A percentile compares a stretch with the other conserved stretches of the same genome.
Evolutionary conservation across 37 sponge, comb jelly and placozoan genomes (phyloP).

Genomic region (Halisarca cf. caerulea): DNA sequence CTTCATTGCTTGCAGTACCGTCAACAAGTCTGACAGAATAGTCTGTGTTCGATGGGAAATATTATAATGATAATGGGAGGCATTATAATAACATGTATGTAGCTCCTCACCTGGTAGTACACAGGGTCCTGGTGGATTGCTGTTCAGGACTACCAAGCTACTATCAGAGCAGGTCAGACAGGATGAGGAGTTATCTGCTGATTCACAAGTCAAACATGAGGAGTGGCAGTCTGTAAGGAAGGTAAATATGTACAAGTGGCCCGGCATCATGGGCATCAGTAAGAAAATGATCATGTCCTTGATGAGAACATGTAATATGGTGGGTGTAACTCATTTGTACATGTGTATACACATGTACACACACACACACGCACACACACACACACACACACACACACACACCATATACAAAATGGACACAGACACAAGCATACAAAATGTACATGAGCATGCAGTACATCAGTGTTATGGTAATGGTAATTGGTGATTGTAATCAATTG

Average conservation of each 20-base stretch:
- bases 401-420: too few relatives aligned
- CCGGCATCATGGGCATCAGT: too few relatives aligned
- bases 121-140: neutral
- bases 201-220: neutral
- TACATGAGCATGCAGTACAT: too few relatives aligned
- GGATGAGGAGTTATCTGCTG: neutral
- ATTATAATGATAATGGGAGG: neutral
- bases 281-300: too few relatives aligned
- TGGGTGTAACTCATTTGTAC: too few relatives aligned
- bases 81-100: neutral
- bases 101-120: neutral
- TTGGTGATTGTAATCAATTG: too few relatives aligned
- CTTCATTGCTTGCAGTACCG: neutral
- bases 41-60: neutral
- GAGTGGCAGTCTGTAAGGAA: neutral
- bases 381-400: constrained; percentile 1
- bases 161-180: too few relatives aligned
- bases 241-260: too few relatives aligned
- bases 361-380: neutral
- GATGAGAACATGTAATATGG: too few relatives aligned
- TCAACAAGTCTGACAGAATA: constrained; percentile 9
- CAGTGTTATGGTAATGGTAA: too few relatives aligned
- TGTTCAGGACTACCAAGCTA: too few relatives aligned
- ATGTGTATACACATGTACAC: neutral
- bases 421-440: too few relatives aligned